Conservation (phyloP, 1,140 invertebrate genomes). For the Drosophila orena region DNA sequence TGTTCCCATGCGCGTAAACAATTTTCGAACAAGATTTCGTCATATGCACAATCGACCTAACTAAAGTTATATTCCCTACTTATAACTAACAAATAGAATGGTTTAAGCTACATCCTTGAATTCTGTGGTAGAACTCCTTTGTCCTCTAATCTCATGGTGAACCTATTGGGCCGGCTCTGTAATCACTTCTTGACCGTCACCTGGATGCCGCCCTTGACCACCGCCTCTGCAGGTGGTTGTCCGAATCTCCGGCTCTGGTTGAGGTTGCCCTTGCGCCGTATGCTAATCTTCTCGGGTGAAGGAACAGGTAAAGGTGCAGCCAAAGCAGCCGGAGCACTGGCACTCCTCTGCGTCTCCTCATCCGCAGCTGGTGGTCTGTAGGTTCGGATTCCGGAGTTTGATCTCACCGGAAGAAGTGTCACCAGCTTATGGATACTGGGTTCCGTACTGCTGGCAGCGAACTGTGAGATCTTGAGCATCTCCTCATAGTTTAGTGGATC, state of each 20-base stretch:
- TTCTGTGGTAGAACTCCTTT: conserved; percentile 8
- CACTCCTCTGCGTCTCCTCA: conserved; percentile 50
- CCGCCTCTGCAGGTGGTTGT: conserved; percentile 65
- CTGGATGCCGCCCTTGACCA: conserved; percentile 73
- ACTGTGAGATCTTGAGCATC: conserved; percentile 75
- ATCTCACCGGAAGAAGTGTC: conserved; percentile 78
- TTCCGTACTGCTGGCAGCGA: conserved; percentile 61
- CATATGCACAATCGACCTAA: conserved; percentile 41
- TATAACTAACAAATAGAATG: conserved; percentile 29
- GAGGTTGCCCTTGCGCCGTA: conserved; percentile 57
- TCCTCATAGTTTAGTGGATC: conserved; percentile 84
- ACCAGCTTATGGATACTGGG: conserved; percentile 70
- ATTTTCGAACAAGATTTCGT: conserved; percentile 75
- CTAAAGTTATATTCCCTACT: conserved; percentile 58
- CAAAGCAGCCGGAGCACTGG: background rate
- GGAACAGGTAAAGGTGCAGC: background rate
- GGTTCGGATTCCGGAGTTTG: conserved; percentile 82
- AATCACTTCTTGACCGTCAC: conserved; percentile 75
- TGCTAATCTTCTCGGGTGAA: conserved; percentile 32
- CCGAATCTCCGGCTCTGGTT: conserved; percentile 73
- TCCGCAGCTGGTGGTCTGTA: conserved; percentile 66
- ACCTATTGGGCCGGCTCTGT: conserved; percentile 12
- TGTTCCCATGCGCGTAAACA: conserved; percentile 57
- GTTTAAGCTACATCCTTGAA: conserved; percentile 20
- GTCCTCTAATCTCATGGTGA: conserved; percentile 51